Base-by-base conservation (phyloP, 1,140 invertebrate genomes). In the Colletes gigas region DNA sequence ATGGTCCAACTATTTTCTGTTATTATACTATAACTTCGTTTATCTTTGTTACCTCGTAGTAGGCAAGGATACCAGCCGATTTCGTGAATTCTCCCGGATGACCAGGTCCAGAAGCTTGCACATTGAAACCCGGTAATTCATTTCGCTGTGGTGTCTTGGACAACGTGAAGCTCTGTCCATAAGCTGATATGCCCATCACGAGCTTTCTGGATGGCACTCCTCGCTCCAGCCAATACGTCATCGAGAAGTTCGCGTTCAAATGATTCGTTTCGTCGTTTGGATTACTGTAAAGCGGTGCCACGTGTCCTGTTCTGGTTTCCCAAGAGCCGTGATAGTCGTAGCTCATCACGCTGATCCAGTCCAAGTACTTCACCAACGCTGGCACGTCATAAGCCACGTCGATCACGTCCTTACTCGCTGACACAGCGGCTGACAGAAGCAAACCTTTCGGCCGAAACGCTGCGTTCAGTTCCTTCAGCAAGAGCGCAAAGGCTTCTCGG, bases 321-420 rank as follows among this genome's bases (percentile, higher is more conserved):
- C 97, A 98, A 10, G 95, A 95, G 0, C 97, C 97, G 86, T 98
- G 97, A 89, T 97, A 98, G 89, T 98, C 98, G 83, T 98, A 98
- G 0, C 96, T 96, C 97, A 98, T 98, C 0, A 98, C 95, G 6
- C 96, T 97, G 89, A 98, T 94, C 88, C 98, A 98, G 87, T 98
- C 97, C 3, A 96, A 94, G 60, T 95, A 91, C 14, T 94, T 91
- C 2, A 95, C 96, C 52, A 98, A 92, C 1, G 93, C 89, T 0
- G 94, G 91, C 1, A 98, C 91, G 81, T 98, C 96, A 86, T 98
- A 98, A 0, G 96, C 97, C 1, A 95, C 93, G 78, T 97, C 96
- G 14, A 98, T 96, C 0, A 98, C 96, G 93, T 98, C 97, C 88
- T 97, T 97, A 88, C 97, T 98, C 1, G 97, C 97, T 0, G 97